Evolutionary conservation across 2,888 invertebrate genomes (phyloP), one percentile per base, ranked within the genome.

Genomic region (Synanthedon andrenaeformis): DNA sequence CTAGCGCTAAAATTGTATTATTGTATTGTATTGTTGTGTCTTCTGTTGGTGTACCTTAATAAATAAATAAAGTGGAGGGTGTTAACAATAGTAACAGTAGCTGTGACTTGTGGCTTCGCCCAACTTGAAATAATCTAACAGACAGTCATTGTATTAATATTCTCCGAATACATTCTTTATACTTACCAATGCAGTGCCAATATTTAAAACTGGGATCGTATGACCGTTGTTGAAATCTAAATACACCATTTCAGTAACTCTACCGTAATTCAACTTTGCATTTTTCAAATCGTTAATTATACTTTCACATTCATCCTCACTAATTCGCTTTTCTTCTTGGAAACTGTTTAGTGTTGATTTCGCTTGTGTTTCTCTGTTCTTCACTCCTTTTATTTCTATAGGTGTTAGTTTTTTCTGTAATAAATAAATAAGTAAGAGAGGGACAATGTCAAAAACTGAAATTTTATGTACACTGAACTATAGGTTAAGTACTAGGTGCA

Each of bases 161-260:
- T 23, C 23, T 23, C 23, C 2, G 3, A 23, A 23, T 2, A 28
- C 28, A 19, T 49, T 13, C 17, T n/a, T 41, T 49, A n/a, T 1
- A 61, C 76, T 76, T 57, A 85, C 85, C 74, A 76, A 52, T 10
- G 85, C 82, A 0, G 85, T 84, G 0, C 86, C 86, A 1, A 83
- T 23, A 1, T 73, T 69, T 0, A 86, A 14, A 0, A 70, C 70
- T 0, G 86, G 86, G 67, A 86, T 82, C 0, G 62, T 52, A 0
- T 54, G 52, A 0, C 76, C 77, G 55, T 79, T 71, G 0, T 62
- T 58, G 0, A 86, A 61, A 1, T 64, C 63, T 0, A 79, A 45
- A 3, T 58, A 64, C 0, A 66, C 59, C 66, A 79, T 70, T 0
- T 65, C 58, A 2, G 57, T 52, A 0, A 67, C 42, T 1, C 14